Evolutionary conservation across 2,113 vertebrate species (phyloP).

Genomic region (Pteruthius melanotis): DNA sequence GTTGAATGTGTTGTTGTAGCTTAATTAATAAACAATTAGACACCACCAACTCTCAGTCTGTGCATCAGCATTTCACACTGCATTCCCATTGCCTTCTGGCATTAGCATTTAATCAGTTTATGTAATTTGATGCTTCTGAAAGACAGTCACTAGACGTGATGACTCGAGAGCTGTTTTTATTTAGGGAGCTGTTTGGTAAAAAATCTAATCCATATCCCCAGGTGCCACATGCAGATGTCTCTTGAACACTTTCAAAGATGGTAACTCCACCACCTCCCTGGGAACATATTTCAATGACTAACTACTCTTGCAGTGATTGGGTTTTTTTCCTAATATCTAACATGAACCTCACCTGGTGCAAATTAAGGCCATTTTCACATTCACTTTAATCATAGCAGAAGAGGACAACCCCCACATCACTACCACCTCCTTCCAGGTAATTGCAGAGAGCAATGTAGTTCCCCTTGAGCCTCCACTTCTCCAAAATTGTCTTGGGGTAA

Average conservation of each 20-base stretch:
- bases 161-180: neutral
- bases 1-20: neutral
- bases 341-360: neutral
- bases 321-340: neutral
- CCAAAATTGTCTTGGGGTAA: too few species aligned
- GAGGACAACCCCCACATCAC: neutral
- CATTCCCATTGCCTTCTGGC: neutral
- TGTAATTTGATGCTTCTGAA: neutral
- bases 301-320: neutral
- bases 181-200: neutral
- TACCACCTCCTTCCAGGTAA: neutral
- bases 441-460: neutral
- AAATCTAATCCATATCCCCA: neutral
- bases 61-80: neutral
- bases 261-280: neutral
- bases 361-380: neutral
- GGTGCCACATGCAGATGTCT: neutral
- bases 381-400: neutral
- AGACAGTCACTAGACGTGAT: neutral
- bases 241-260: neutral
- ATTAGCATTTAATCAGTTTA: neutral
- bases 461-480: neutral
- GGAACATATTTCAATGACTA: neutral
- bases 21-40: neutral
- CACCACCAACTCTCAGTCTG: neutral